These are phyloP conservation scores for Aphelenchoides fujianensis DNA, from an alignment of 1,140 invertebrate species.

Conservation along the genomic window DNA sequence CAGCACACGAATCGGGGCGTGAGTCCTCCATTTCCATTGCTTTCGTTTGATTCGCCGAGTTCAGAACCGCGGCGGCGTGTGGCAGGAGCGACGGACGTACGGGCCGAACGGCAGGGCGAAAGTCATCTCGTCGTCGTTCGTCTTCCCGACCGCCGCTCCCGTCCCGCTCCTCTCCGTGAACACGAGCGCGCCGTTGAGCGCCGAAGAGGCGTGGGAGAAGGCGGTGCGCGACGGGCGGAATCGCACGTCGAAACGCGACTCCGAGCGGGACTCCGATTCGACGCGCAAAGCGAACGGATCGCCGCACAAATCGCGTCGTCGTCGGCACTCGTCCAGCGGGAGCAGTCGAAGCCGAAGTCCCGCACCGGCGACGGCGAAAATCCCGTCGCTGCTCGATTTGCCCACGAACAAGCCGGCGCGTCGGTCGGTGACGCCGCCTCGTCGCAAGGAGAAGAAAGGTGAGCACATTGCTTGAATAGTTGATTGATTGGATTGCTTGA, in stretches of 20 bases:
- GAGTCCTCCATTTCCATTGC: neutral
- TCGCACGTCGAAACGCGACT: neutral
- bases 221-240: neutral
- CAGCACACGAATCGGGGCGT: neutral
- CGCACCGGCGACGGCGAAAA: neutral
- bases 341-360: conserved; percentile 1
- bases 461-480: neutral
- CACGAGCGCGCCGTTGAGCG: neutral
- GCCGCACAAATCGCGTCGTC: neutral
- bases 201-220: neutral
- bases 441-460: neutral
- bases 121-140: neutral
- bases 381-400: conserved; percentile 3
- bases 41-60: too few relatives aligned
- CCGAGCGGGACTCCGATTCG: neutral
- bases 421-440: neutral
- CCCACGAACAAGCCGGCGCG: neutral
- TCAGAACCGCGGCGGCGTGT: neutral
- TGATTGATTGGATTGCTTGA: too few relatives aligned
- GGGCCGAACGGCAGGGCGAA: neutral
- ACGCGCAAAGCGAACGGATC: too few relatives aligned
- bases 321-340: neutral
- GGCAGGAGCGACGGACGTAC: neutral
- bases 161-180: neutral
- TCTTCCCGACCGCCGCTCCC: conserved; percentile 5